These are phyloP conservation scores for Chloromyia formosa DNA, from an alignment of 2,888 invertebrate species.

Conservation along the genomic window DNA sequence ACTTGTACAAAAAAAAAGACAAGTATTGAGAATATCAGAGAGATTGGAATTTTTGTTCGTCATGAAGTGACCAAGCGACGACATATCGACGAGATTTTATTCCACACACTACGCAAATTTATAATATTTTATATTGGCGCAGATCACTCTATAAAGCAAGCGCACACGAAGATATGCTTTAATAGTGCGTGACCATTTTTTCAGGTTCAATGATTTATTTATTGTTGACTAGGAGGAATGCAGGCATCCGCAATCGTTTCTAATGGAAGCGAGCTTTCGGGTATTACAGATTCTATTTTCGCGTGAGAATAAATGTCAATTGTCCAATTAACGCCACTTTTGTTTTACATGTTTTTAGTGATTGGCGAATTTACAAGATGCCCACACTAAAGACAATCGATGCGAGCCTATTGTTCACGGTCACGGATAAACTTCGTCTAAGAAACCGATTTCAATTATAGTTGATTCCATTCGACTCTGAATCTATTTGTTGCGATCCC, in stretches of 20 bases:
- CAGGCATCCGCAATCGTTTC: not conserved
- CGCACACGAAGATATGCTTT: slow-evolving; percentile 4
- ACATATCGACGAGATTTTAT: slow-evolving; percentile 19
- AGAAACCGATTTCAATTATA: too few relatives aligned
- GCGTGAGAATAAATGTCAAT: too few relatives aligned
- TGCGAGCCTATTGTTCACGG: too few relatives aligned
- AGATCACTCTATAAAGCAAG: not conserved
- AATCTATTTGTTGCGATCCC: too few relatives aligned
- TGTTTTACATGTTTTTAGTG: too few relatives aligned
- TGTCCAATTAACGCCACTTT: too few relatives aligned
- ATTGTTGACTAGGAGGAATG: slow-evolving; percentile 12
- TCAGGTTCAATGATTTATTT: slow-evolving; percentile 38
- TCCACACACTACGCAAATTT: not conserved
- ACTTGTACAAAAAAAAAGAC: not conserved
- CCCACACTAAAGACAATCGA: too few relatives aligned
- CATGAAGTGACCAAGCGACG: not conserved
- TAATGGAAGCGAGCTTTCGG: too few relatives aligned
- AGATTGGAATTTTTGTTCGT: slow-evolving; percentile 34
- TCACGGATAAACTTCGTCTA: too few relatives aligned
- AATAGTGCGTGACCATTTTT: slow-evolving; percentile 42
- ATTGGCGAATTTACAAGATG: too few relatives aligned
- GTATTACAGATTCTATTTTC: too few relatives aligned
- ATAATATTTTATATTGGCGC: not conserved
- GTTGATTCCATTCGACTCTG: too few relatives aligned
- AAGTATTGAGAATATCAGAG: not conserved